phyloP scores from a whole-genome alignment of 2,888 invertebrate species.

The Tuta absoluta region DNA sequence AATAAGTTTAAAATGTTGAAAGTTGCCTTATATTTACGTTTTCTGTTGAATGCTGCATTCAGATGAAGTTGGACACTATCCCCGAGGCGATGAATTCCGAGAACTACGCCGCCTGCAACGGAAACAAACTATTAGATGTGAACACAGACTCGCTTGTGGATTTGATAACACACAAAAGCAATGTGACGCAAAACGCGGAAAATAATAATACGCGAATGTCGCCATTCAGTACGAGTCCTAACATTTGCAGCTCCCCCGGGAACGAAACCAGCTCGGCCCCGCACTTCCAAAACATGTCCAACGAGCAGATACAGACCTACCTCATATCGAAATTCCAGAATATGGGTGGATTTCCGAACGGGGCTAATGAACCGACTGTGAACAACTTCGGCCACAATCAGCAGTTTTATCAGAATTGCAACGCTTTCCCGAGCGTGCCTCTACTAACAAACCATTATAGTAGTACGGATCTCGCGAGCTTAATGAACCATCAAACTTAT shows the following conservation, averaged over 20 bases:
- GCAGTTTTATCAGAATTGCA: constrained; percentile 68
- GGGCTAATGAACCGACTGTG: constrained; percentile 40
- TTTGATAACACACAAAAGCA: constrained; percentile 50
- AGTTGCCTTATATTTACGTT: neutral
- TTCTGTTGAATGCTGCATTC: constrained; percentile 27
- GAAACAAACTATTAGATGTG: constrained; percentile 44
- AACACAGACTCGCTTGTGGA: constrained; percentile 58
- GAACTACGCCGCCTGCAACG: constrained; percentile 47
- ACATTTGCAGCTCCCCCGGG: constrained; percentile 39
- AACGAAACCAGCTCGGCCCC: constrained; percentile 52
- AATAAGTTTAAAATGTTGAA: neutral
- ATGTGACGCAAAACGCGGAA: constrained; percentile 53
- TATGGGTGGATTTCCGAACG: constrained; percentile 56
- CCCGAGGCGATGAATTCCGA: constrained; percentile 45
- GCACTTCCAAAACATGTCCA: constrained; percentile 61
- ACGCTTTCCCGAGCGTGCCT: constrained; percentile 71
- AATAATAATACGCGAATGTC: constrained; percentile 61
- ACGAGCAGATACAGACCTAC: constrained; percentile 70
- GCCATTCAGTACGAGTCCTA: constrained; percentile 49
- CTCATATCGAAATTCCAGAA: constrained; percentile 68
- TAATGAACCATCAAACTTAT: constrained; percentile 53
- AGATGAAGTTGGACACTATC: constrained; percentile 44
- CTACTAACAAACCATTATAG: constrained; percentile 64
- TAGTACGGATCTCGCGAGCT: constrained; percentile 57
- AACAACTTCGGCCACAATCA: constrained; percentile 55